Base-by-base conservation (phyloP, 2,888 invertebrate genomes). In the Stratiomys singularior region DNA sequence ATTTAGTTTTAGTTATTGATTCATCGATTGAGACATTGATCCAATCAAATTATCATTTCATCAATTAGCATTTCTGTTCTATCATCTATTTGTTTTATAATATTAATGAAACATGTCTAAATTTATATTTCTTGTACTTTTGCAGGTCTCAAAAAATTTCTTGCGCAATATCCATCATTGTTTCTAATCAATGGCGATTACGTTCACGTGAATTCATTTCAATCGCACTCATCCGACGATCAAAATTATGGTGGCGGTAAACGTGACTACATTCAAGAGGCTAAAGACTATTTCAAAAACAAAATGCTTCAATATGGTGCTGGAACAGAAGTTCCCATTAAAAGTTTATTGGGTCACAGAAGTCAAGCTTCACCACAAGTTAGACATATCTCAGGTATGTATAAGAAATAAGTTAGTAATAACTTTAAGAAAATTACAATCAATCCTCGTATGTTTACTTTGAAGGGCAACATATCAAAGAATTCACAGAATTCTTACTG, bases 321-420 rank as follows among this genome's bases (percentile, higher is more conserved):
- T 81, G 96, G 95, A 77, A 96, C 97, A 1, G 98, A 99, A 90
- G 96, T 99, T 81, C 98, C 98, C 3, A 96, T 99, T 82, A 96
- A 96, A 86, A 97, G 97, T 87, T 91, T 99, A 81, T 91, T 99
- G 79, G 99, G 99, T 0, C 99, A 99, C 88, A 92, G 98, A 81
- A 96, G 96, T 81, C 97, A 96, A 88, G 99, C 99, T 25, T 95
- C 97, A 79, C 96, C 96, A 18, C 98, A 98, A 90, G 97, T 99
- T 81, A 92, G 99, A 80, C 96, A 98, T 87, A 96, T 98, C 84
- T 97, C 97, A 81, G 94, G 93, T 81, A 78, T 9, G 52, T 52
- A 15, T 52, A n/a, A n/a, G n/a, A n/a, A n/a, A n/a, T n/a, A n/a
- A n/a, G n/a, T n/a, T n/a, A n/a, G n/a, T n/a, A n/a, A n/a, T n/a